A percentile compares a stretch with the other conserved stretches of the same genome.
Evolutionary conservation across 2,888 invertebrate species (phyloP).

Genomic region (Tolmerus cingulatus): DNA sequence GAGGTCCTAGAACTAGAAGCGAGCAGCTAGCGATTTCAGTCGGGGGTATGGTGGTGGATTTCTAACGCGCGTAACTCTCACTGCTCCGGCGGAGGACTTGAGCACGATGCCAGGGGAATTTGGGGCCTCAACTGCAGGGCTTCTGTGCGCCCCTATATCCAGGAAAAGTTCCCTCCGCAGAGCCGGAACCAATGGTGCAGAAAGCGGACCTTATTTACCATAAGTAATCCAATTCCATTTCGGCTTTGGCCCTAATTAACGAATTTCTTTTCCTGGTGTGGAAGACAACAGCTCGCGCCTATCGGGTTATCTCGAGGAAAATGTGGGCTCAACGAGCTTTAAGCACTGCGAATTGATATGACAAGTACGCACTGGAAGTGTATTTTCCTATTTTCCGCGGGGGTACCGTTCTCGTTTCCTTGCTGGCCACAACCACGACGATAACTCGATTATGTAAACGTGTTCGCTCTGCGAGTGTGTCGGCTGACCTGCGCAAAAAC

Average conservation of each 20-base stretch:
- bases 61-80: conserved; percentile 25
- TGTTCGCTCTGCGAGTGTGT: background rate
- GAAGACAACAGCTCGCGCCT: conserved; percentile 35
- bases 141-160: background rate
- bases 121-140: background rate
- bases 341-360: conserved; percentile 37
- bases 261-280: background rate
- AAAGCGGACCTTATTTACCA: background rate
- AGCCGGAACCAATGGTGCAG: background rate
- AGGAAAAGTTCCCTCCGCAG: background rate
- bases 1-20: background rate
- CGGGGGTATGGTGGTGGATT: background rate
- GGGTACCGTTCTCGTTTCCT: background rate
- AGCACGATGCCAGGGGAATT: conserved; percentile 12
- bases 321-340: conserved; percentile 42
- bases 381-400: conserved; percentile 34
- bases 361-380: conserved; percentile 26
- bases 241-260: background rate
- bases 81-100: background rate
- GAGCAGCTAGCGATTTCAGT: background rate
- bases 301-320: conserved; percentile 30
- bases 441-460: background rate
- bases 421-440: background rate
- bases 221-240: conserved; percentile 15
- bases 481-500: background rate